Evolutionary conservation across 2,888 invertebrate species (phyloP), one percentile per base, ranked within the genome.

Genomic region (Steromphala cineraria): DNA sequence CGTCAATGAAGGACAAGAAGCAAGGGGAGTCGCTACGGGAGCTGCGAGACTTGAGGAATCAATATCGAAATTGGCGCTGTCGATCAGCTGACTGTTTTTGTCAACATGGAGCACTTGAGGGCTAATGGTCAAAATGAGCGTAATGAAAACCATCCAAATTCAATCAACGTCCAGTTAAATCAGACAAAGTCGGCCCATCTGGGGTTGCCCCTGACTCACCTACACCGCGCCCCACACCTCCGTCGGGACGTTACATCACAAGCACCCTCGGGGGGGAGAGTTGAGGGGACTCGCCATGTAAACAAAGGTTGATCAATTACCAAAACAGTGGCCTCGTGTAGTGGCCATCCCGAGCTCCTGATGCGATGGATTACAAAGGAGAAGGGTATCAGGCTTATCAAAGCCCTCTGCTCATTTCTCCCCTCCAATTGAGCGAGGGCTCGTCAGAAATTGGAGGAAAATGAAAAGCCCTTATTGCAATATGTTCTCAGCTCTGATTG

Each of bases 101-200:
- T 71, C 71, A 71, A 71, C 71, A 71, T 40, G 36, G 36, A 31
- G 71, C 71, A 71, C 71, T 71, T 71, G 71, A 36, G 71, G 71
- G 71, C 71, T 71, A 71, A 71, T 71, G 40, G 71, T 71, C 71
- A 71, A 71, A 71, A 71, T 71, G 71, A 71, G 71, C 40, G 71
- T 71, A 71, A 71, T 71, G 71, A 71, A 71, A 71, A 71, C 71
- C 71, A 71, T 71, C 71, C 71, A 40, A 71, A 71, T 71, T 71
- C 71, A 71, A 71, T 71, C 71, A 71, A 71, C 71, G 71, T 71
- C 71, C 71, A 71, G 71, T 71, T 36, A 71, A 71, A 71, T 71
- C 40, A 71, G 71, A 71, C 71, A 71, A 71, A 71, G 71, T 71
- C 31, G 24, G 19, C 71, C 71, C 71, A 71, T 71, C 71, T 71